Evolutionary conservation across 2,113 vertebrate species (phyloP), one percentile per base, ranked within the genome.

Genomic region (Melospiza melodia): DNA sequence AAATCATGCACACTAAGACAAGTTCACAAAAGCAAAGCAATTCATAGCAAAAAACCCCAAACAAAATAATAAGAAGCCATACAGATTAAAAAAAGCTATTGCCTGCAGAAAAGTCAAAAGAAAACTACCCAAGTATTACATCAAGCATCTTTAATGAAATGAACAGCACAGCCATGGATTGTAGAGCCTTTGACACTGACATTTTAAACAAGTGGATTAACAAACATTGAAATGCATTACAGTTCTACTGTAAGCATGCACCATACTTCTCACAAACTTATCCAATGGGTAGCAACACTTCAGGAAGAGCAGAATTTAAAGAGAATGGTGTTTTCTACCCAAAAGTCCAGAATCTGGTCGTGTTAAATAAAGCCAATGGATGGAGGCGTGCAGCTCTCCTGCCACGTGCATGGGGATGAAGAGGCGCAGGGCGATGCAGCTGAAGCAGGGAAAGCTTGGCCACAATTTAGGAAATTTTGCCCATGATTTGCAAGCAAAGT

Each of bases 1-100:
- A 95, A 97, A 96, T 96, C 93, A 90, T 95, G 97, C 95, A 94
- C 75, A 82, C 91, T 49, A 94, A 93, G 97, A 95, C 94, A 97
- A 95, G 95, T 92, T 97, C 96, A 96, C 96, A 95, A 97, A 96
- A 97, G 96, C 97, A 97, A 96, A 98, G 96, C 96, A 95, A 97
- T 97, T 94, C 95, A 95, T n/a, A 97, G 98, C 96, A 93, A 95
- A 95, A 96, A 95, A 90, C n/a, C 90, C 92, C 86, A 97, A 95
- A 96, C 63, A 24, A 89, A 73, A 43, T 84, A 22, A 67, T 39
- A 72, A 86, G 81, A 92, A 96, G 94, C 96, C 96, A 94, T 78
- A 93, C 94, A 96, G 84, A 92, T 93, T 95, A 95, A 94, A 97
- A 96, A 96, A 97, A 96, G 96, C 93, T 68, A 73, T 57, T 78